A percentile compares a stretch with the other conserved stretches of the same genome.
Evolutionary conservation across 2,797 vertebrate genomes (phyloP).

Genomic region (Anisognathus igniventris): DNA sequence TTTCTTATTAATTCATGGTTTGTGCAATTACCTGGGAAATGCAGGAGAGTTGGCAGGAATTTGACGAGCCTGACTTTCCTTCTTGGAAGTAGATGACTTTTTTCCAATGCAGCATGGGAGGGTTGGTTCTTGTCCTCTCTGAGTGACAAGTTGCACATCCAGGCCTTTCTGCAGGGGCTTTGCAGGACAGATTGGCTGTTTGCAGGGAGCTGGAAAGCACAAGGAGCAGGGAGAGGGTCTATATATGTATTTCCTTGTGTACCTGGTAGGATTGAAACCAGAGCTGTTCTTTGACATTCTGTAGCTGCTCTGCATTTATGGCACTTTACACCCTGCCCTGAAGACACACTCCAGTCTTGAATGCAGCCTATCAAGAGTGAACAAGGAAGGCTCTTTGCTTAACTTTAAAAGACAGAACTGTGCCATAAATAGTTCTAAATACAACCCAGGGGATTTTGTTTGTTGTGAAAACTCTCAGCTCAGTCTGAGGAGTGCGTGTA

Average conservation of each 20-base stretch:
- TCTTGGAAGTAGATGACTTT: not conserved
- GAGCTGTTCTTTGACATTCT: not conserved
- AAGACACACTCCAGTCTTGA: not conserved
- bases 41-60: not conserved
- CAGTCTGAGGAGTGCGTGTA: not conserved
- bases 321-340: not conserved
- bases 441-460: not conserved
- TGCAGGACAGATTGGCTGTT: not conserved
- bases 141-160: not conserved
- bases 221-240: not conserved
- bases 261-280: not conserved
- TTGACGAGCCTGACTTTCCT: not conserved
- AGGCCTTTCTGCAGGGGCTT: not conserved
- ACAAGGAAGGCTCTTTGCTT: not conserved
- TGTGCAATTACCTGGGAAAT: conserved; percentile 34
- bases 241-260: not conserved
- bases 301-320: not conserved
- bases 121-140: not conserved
- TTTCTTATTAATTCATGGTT: conserved; percentile 39
- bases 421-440: not conserved
- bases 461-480: not conserved
- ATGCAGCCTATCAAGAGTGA: not conserved
- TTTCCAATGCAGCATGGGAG: not conserved
- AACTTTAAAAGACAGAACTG: not conserved
- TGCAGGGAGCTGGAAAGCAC: not conserved